A percentile compares a stretch with the other conserved stretches of the same genome.
These are phyloP conservation scores for Crioceris asparagi DNA, from an alignment of 2,888 invertebrate species.

Conservation along the genomic window DNA sequence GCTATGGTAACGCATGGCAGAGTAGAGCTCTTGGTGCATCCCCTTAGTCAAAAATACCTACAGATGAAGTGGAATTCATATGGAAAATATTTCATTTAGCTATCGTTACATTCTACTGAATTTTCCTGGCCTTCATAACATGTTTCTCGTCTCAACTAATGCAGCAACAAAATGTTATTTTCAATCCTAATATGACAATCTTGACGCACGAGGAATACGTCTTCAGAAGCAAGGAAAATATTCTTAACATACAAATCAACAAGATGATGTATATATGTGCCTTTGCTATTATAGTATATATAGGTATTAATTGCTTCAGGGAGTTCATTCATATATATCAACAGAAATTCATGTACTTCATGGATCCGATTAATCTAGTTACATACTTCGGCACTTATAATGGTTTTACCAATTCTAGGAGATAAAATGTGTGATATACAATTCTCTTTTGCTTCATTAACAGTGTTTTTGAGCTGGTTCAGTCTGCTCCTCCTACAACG, in stretches of 20 bases:
- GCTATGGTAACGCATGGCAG: conserved; percentile 82
- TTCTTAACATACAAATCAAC: conserved; percentile 27
- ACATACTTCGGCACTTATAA: conserved; percentile 64
- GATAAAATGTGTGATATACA: conserved; percentile 38
- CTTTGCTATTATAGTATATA: conserved; percentile 57
- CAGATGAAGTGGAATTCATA: conserved; percentile 90
- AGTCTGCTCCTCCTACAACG: conserved; percentile 74
- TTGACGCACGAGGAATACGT: conserved; percentile 21
- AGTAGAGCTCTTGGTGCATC: conserved; percentile 75
- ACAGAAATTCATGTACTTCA: conserved; percentile 63
- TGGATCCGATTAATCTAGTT: conserved; percentile 65
- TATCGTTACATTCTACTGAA: conserved; percentile 67
- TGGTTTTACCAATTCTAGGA: conserved; percentile 53
- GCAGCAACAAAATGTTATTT: conserved; percentile 32
- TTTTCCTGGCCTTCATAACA: conserved; percentile 70
- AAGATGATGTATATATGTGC: conserved; percentile 45
- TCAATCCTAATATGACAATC: conserved; percentile 10
- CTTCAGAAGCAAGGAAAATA: conserved; percentile 22
- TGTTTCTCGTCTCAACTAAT: conserved; percentile 61
- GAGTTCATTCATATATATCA: conserved; percentile 68
- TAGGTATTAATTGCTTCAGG: conserved; percentile 54
- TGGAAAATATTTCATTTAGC: conserved; percentile 76
- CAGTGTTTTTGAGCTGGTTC: conserved; percentile 83
- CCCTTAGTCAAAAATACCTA: conserved; percentile 75
- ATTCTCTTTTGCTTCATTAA: conserved; percentile 68